These are phyloP conservation scores for Rotaria sp. DNA, from an alignment of 2,888 invertebrate genomes.

Conservation along the genomic window DNA sequence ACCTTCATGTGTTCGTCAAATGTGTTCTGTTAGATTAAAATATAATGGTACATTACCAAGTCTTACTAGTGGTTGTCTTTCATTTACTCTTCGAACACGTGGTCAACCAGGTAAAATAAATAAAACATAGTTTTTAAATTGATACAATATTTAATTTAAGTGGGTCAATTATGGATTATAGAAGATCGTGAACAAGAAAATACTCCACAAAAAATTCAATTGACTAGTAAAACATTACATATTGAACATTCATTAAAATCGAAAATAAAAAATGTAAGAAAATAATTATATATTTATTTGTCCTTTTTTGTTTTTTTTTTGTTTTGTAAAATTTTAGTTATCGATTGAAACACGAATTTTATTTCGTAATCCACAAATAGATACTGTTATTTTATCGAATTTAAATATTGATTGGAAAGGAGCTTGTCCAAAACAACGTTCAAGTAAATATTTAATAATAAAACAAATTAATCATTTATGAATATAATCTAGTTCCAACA, in stretches of 20 bases:
- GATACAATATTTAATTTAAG: not conserved
- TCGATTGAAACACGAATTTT: conserved; percentile 11
- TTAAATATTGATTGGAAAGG: not conserved
- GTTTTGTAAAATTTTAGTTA: not conserved
- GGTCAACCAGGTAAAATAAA: not conserved
- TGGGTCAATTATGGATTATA: not conserved
- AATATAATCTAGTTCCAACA: not conserved
- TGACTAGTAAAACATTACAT: not conserved
- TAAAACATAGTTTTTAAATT: not conserved
- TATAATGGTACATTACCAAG: not conserved
- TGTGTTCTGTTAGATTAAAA: not conserved
- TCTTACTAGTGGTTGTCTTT: not conserved
- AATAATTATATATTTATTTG: not conserved
- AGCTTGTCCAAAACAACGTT: not conserved
- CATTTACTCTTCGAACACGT: not conserved
- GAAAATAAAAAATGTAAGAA: not conserved
- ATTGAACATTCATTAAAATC: not conserved
- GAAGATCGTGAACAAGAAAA: not conserved
- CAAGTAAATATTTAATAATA: not conserved
- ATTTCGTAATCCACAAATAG: not conserved
- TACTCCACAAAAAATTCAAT: not conserved
- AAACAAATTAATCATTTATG: not conserved
- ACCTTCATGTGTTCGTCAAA: not conserved
- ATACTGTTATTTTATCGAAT: not conserved
- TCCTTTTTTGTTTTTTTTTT: not conserved